These are phyloP conservation scores for Rhingia rostrata DNA, from an alignment of 2,888 invertebrate genomes.

Conservation along the genomic window DNA sequence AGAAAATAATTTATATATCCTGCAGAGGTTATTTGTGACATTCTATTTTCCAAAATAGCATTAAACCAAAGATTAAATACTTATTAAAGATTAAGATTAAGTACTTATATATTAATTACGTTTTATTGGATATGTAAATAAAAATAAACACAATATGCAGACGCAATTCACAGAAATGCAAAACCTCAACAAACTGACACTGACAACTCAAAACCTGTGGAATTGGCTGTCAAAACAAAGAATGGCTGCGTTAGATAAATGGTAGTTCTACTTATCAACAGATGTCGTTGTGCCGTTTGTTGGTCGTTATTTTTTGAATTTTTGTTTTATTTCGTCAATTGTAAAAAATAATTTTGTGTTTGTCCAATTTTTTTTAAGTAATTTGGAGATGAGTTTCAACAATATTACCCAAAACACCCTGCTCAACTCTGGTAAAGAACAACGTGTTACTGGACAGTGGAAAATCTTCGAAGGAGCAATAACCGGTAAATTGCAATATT, in stretches of 20 bases:
- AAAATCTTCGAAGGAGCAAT: conserved; percentile 76
- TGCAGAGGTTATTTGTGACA: background rate
- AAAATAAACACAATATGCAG: too few relatives aligned
- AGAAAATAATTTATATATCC: too few relatives aligned
- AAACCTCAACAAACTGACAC: too few relatives aligned
- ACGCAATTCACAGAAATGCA: too few relatives aligned
- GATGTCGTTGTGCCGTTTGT: conserved; percentile 14
- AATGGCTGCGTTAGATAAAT: too few relatives aligned
- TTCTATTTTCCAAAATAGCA: background rate
- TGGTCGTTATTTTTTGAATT: conserved; percentile 16
- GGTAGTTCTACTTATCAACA: conserved; percentile 16
- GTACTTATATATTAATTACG: too few relatives aligned
- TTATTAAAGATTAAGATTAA: background rate
- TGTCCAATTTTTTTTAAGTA: conserved; percentile 73
- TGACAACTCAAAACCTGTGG: too few relatives aligned
- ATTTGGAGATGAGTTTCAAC: conserved; percentile 79
- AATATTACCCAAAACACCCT: conserved; percentile 82
- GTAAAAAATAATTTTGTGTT: background rate
- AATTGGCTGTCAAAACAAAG: too few relatives aligned
- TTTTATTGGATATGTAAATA: too few relatives aligned
- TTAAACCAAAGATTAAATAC: background rate
- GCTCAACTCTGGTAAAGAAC: conserved; percentile 81
- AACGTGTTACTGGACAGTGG: conserved; percentile 82
- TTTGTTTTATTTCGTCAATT: background rate
- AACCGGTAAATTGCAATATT: conserved; percentile 55